Conservation (phyloP, 2,797 vertebrate genomes). For the Diceros bicornis region DNA sequence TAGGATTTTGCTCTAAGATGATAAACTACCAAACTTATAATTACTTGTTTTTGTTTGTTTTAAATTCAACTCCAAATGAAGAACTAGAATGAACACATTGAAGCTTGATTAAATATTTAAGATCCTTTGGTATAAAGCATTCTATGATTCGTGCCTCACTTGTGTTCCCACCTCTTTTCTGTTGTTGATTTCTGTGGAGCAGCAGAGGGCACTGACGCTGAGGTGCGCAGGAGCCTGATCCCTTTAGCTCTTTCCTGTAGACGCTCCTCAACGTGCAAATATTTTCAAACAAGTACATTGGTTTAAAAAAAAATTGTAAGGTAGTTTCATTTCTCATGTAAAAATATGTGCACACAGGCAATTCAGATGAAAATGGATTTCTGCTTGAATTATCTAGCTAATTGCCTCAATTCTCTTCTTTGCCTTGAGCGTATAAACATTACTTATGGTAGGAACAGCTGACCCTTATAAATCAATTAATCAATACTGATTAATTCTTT, state of each 20-base stretch:
- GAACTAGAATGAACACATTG: neutral
- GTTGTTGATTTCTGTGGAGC: neutral
- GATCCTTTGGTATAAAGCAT: neutral
- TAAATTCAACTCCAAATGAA: neutral
- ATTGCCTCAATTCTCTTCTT: slow-evolving; percentile 49
- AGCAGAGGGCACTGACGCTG: too few relatives aligned
- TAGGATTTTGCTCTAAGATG: slow-evolving; percentile 25
- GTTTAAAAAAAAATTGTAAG: neutral
- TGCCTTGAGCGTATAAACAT: neutral
- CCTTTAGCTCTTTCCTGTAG: neutral
- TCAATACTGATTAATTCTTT: slow-evolving; percentile 57
- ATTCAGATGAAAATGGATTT: slow-evolving; percentile 49
- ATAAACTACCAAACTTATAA: neutral
- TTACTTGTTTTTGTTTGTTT: neutral
- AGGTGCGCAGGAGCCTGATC: neutral
- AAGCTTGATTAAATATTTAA: neutral
- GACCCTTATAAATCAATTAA: slow-evolving; percentile 65
- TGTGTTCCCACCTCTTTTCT: neutral
- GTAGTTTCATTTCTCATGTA: slow-evolving; percentile 40
- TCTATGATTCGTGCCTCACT: neutral
- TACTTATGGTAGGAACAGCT: neutral
- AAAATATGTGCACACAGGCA: neutral
- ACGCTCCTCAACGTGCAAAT: neutral
- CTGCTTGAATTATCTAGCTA: slow-evolving; percentile 53
- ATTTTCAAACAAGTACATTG: neutral